These are phyloP conservation scores for Drosophila falleni DNA, from an alignment of 2,888 invertebrate species.

Conservation along the genomic window DNA sequence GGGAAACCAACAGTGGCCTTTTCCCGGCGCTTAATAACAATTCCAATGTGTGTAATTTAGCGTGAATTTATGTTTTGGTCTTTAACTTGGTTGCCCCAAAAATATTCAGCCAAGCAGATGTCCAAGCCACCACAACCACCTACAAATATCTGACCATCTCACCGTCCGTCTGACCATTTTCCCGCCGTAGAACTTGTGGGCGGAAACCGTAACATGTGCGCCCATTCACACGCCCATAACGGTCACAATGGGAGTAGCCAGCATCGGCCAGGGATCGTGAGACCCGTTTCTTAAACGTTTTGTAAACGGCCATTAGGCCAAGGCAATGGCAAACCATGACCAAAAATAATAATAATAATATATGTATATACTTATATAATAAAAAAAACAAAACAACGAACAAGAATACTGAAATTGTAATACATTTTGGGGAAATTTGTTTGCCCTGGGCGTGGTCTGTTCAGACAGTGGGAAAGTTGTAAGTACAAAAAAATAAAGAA, in stretches of 20 bases:
- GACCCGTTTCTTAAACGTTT: conserved; percentile 68
- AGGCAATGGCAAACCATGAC: conserved; percentile 41
- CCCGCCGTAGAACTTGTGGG: conserved; percentile 24
- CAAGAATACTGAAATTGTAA: conserved; percentile 38
- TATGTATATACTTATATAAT: not conserved
- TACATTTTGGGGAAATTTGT: conserved; percentile 29
- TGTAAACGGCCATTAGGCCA: conserved; percentile 77
- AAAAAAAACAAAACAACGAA: not conserved
- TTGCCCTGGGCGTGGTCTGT: conserved; percentile 56
- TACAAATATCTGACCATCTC: not conserved
- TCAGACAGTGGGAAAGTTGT: conserved; percentile 57
- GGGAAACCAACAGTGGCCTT: conserved; percentile 46
- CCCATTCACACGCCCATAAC: conserved; percentile 72
- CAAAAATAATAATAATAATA: conserved; percentile 53
- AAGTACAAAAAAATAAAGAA: conserved; percentile 29
- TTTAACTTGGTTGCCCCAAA: conserved; percentile 39
- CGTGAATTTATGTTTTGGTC: conserved; percentile 76
- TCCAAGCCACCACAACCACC: conserved; percentile 3
- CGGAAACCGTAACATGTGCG: conserved; percentile 58
- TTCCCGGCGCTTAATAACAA: conserved; percentile 60
- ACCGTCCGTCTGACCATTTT: not conserved
- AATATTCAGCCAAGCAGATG: conserved; percentile 15
- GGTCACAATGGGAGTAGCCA: conserved; percentile 47
- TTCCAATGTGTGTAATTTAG: conserved; percentile 78
- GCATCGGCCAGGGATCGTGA: conserved; percentile 31